Conservation (phyloP, 2,113 vertebrate species). For the Macrotus californicus region DNA sequence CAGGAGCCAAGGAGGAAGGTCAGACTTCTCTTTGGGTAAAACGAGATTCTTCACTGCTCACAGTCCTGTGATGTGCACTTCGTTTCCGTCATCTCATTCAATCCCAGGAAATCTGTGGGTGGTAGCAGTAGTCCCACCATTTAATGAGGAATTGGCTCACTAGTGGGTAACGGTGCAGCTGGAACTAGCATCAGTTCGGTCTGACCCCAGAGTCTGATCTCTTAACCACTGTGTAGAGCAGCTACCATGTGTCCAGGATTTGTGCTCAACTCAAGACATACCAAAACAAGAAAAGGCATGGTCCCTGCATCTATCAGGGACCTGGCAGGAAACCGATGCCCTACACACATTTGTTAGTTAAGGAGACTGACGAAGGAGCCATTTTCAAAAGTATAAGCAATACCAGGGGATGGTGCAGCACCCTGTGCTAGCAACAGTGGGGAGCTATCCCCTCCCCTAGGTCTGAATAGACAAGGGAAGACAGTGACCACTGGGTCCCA, state of each 20-base stretch:
- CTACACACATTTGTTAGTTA: neutral
- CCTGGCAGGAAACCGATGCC: neutral
- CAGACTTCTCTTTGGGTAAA: neutral
- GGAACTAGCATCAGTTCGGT: neutral
- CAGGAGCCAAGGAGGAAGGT: neutral
- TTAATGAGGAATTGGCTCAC: neutral
- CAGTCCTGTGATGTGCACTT: neutral
- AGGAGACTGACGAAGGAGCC: neutral
- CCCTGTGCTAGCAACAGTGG: neutral
- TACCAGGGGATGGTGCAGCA: neutral
- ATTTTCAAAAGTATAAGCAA: neutral
- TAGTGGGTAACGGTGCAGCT: neutral
- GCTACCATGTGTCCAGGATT: neutral
- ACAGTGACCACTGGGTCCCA: neutral
- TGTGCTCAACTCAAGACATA: neutral
- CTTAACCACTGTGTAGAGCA: neutral
- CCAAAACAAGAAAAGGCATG: neutral
- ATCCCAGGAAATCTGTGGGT: neutral
- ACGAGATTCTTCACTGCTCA: neutral
- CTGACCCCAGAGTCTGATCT: neutral
- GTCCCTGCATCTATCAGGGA: neutral
- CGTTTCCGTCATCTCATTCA: neutral
- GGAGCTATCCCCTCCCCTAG: neutral
- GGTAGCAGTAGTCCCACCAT: neutral
- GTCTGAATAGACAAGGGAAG: neutral